Base-by-base conservation (phyloP, 92 coral and sea anemone genomes). In the Actinostola sp. region DNA sequence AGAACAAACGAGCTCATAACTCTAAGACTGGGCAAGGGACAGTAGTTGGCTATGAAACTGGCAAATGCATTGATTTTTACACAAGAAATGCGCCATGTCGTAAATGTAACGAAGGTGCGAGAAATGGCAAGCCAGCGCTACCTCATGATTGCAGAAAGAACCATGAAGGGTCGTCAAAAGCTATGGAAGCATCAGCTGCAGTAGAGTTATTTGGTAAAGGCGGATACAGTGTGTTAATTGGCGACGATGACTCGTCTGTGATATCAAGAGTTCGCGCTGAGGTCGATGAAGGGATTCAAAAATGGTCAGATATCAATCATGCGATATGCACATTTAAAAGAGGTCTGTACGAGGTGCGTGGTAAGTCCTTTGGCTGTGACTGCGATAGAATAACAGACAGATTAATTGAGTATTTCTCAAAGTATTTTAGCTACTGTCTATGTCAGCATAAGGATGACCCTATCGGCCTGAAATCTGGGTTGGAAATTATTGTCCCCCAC, bases 251-350 rank as follows among this genome's bases (percentile, higher is more conserved):
- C n/a, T n/a, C n/a, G n/a, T n/a, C n/a, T n/a, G n/a, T n/a, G n/a
- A n/a, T n/a, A n/a, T n/a, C n/a, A n/a, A n/a, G n/a, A n/a, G n/a
- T n/a, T n/a, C n/a, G n/a, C 19, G 36, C 43, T 27, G 68, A 62
- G 30, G 48, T 62, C 43, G 20, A 62, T 24, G 11, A 33, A 21
- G 15, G 30, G 19, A 62, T 62, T 25, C 41, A 70, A 24, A 70
- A 70, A 59, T 70, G 75, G 75, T 50, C 62, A n/a, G 65, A 70
- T 11, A 30, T 66, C 28, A 66, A 66, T 46, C 66, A 70, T 36
- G 32, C 36, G 1, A 21, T 41, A 8, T 42, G 73, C 27, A 66
- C 73, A 14, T 51, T 48, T 10, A 45, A 51, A 8, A 41, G 43
- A 19, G 43, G 43, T 17, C 34, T 62, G 20, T 62, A 62, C 34